Conservation (phyloP, 2,113 vertebrate genomes). For the Melanotaenia duboulayi region DNA sequence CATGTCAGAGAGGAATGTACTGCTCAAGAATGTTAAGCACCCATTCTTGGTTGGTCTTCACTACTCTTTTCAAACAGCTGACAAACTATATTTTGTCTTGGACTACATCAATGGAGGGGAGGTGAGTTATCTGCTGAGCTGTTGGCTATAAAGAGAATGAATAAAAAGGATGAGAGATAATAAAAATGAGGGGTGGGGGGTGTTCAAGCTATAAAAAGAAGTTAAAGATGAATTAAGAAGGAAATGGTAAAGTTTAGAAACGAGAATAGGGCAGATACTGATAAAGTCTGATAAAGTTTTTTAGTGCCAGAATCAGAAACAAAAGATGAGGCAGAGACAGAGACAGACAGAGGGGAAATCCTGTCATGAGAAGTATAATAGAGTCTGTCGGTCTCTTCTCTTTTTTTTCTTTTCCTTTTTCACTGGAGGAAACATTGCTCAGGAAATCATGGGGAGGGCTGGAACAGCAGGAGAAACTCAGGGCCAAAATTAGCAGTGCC, state of each 20-base stretch:
- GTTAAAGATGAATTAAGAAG: background rate
- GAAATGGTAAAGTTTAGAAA: background rate
- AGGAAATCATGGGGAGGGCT: conserved; percentile 71
- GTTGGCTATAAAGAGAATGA: background rate
- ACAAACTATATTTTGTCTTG: conserved; percentile 95
- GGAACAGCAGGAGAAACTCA: conserved; percentile 56
- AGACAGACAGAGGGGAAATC: conserved; percentile 71
- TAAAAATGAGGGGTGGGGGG: background rate
- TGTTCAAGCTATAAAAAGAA: conserved; percentile 35
- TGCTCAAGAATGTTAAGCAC: conserved; percentile 98
- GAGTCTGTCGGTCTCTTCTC: conserved; percentile 51
- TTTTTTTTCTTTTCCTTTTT: conserved; percentile 37
- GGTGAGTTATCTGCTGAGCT: conserved; percentile 81
- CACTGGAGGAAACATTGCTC: conserved; percentile 73
- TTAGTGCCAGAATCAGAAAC: background rate
- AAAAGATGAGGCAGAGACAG: conserved; percentile 27
- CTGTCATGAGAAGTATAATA: conserved; percentile 68
- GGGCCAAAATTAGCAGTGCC: conserved; percentile 76
- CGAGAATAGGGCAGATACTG: background rate
- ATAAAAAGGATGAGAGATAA: background rate
- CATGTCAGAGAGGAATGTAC: conserved; percentile 97
- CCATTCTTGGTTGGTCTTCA: conserved; percentile 97
- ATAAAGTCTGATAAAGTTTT: background rate
- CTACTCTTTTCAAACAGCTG: conserved; percentile 97
- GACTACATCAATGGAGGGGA: conserved; percentile 99